Base-by-base conservation (phyloP, 2,113 vertebrate genomes). In the Austrofundulus limnaeus region DNA sequence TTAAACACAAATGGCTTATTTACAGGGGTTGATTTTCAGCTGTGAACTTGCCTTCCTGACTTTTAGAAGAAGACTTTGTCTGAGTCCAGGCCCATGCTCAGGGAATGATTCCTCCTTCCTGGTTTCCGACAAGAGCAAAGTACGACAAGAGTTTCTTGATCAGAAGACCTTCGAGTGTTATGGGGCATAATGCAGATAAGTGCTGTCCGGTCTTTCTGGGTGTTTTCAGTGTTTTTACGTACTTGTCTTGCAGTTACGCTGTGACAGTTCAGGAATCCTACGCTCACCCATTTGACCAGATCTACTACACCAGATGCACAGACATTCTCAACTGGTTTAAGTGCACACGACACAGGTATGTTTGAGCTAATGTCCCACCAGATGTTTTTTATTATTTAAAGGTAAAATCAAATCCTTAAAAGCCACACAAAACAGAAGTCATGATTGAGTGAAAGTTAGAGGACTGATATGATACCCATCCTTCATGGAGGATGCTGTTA, bases 271-370 rank as follows among this genome's bases (percentile, higher is more conserved):
- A 99, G 90, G 97, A 99, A 70, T 98, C 97, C 0, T 99, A 98
- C 0, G 95, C 96, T 16, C 97, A 99, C 60, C 96, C 96, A 2
- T 99, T 98, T 11, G 96, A 99, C 86, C 97, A 99, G 92, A 95
- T 99, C 89, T 99, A 98, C 84, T 99, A 99, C 66, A 98, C 97
- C 14, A 93, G 97, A 74, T 99, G 97, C 85, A 97, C 97, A 0
- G 97, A 99, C 81, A 99, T 99, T 77, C 95, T 99, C 57, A 99
- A 98, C 92, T 99, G 97, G 97, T 99, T 99, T 92, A 99, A 99
- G 87, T 99, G 97, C 84, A 99, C 97, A 42, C 91, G 96, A 49
- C 97, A 99, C 85, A 94, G 97, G 97, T 98, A 83, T 81, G 91
- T 80, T 31, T 38, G n/a, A 38, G 34, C n/a, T 10, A 14, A 9